A percentile compares a stretch with the other conserved stretches of the same genome.
These are phyloP conservation scores for Microtus oregoni DNA, from an alignment of 2,113 vertebrate genomes.

Conservation along the genomic window DNA sequence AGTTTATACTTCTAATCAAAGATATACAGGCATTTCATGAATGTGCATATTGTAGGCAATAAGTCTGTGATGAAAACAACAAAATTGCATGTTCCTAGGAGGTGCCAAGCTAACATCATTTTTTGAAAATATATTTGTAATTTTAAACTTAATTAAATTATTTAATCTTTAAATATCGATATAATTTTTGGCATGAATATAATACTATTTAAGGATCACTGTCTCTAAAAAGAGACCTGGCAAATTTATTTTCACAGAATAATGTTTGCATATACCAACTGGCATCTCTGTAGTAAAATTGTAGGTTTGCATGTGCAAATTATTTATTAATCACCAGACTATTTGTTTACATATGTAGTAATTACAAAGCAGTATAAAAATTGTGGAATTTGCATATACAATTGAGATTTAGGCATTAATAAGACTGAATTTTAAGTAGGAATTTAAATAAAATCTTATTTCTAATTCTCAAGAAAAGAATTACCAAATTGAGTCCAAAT, in stretches of 20 bases:
- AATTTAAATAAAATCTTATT: constrained; percentile 73
- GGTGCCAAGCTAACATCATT: neutral
- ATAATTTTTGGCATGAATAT: constrained; percentile 21
- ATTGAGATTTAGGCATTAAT: constrained; percentile 66
- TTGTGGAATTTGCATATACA: constrained; percentile 76
- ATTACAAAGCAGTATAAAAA: constrained; percentile 76
- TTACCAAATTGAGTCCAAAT: constrained; percentile 52
- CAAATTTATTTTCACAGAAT: neutral
- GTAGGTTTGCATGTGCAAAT: constrained; percentile 72
- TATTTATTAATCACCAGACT: constrained; percentile 80
- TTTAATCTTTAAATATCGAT: neutral
- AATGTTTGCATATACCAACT: constrained; percentile 66
- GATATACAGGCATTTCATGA: neutral
- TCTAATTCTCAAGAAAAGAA: constrained; percentile 71
- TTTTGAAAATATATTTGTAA: constrained; percentile 10
- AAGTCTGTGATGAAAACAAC: neutral
- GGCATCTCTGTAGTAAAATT: constrained; percentile 75
- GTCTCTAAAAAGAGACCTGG: constrained; percentile 9
- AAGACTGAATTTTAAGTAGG: constrained; percentile 70
- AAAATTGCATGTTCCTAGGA: constrained; percentile 8
- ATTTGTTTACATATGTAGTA: constrained; percentile 75
- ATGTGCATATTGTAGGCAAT: neutral
- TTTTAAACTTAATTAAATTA: neutral
- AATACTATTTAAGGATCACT: neutral
- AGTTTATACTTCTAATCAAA: constrained; percentile 79